phyloP scores from a whole-genome alignment of 2,888 invertebrate genomes.

The Nebria salina region DNA sequence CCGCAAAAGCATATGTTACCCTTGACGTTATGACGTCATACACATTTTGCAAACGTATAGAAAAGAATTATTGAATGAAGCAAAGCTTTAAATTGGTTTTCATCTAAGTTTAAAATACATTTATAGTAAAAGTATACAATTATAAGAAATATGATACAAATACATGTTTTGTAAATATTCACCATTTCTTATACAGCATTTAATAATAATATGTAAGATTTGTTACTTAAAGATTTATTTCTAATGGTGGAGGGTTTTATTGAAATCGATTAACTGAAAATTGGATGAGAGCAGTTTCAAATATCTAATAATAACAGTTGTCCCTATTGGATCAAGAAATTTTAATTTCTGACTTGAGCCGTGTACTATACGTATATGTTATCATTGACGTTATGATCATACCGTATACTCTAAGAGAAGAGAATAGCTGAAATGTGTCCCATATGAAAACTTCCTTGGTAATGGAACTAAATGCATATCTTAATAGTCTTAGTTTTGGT shows the following conservation, averaged over 20 bases:
- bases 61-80: not conserved
- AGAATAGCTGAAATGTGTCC: conserved; percentile 43
- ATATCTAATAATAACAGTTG: too few relatives aligned
- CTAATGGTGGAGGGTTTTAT: too few relatives aligned
- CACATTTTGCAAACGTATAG: not conserved
- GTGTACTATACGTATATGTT: conserved; percentile 5
- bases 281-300: too few relatives aligned
- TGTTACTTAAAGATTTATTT: too few relatives aligned
- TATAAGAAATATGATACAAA: too few relatives aligned
- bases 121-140: too few relatives aligned
- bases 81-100: not conserved
- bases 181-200: too few relatives aligned
- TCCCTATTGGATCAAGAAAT: too few relatives aligned
- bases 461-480: conserved; percentile 47
- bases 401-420: not conserved
- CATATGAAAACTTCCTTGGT: conserved; percentile 42
- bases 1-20: not conserved
- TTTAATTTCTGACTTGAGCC: not conserved
- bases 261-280: too few relatives aligned
- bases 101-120: too few relatives aligned
- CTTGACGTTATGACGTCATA: not conserved
- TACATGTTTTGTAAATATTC: too few relatives aligned
- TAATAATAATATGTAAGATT: too few relatives aligned
- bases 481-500: conserved; percentile 45
- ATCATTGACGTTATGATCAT: conserved; percentile 3